These are phyloP conservation scores for Pseudotriccus pelzelni DNA, from an alignment of 2,797 vertebrate genomes.

Conservation along the genomic window DNA sequence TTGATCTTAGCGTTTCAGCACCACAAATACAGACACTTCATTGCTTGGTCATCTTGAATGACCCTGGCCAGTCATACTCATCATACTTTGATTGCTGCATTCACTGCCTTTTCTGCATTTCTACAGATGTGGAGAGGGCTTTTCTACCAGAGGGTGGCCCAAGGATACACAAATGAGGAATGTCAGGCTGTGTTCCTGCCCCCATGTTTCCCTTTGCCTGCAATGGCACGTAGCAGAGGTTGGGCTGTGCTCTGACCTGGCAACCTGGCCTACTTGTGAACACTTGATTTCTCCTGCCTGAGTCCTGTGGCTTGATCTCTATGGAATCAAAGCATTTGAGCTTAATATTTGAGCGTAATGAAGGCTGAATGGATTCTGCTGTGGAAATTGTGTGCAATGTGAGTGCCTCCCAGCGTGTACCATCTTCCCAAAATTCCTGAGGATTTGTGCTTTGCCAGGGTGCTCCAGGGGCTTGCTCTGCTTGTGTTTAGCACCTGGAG, in stretches of 20 bases:
- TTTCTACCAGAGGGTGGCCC: background rate
- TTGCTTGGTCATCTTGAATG: background rate
- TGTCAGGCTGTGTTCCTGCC: accelerated
- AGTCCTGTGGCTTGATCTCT: background rate
- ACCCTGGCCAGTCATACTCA: accelerated
- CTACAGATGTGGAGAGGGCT: background rate
- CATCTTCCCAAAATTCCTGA: background rate
- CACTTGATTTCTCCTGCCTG: background rate
- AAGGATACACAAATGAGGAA: background rate
- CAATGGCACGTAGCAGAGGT: background rate
- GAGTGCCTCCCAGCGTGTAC: background rate
- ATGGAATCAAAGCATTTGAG: background rate
- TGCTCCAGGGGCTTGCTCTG: background rate
- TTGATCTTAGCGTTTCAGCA: background rate
- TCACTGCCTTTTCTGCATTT: background rate
- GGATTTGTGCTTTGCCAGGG: background rate
- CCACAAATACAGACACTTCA: background rate
- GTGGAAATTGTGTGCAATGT: background rate
- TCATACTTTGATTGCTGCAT: background rate
- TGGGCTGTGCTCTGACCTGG: background rate
- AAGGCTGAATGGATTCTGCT: background rate
- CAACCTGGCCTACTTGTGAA: accelerated
- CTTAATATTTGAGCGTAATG: background rate
- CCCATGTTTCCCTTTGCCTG: background rate
- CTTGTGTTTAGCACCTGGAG: background rate